These are phyloP conservation scores for Selene dorsalis DNA, from an alignment of 2,797 vertebrate species.

Conservation along the genomic window DNA sequence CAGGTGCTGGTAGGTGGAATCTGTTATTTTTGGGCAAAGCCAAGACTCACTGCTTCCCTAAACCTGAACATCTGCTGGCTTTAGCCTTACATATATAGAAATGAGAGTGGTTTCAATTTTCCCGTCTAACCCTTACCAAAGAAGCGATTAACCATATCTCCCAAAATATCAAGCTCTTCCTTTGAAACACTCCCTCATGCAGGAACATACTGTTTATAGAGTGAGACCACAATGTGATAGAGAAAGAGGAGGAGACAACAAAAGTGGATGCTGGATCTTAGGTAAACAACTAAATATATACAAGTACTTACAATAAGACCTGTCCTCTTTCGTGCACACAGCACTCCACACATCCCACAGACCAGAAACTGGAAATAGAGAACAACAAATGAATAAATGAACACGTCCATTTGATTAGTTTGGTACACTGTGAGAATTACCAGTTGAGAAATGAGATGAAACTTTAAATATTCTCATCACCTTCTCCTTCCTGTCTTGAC, in stretches of 20 bases:
- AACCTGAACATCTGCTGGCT: neutral
- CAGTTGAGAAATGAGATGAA: neutral
- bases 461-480: neutral
- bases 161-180: neutral
- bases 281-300: neutral
- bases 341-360: slow-evolving; percentile 95
- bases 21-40: neutral
- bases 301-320: slow-evolving; percentile 94
- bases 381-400: slow-evolving; percentile 21
- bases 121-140: neutral
- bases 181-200: neutral
- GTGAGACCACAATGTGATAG: neutral
- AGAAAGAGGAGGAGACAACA: neutral
- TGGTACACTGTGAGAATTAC: neutral
- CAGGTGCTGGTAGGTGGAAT: neutral
- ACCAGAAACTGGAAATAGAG: slow-evolving; percentile 90
- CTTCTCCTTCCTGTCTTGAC: neutral
- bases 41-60: neutral
- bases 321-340: slow-evolving; percentile 96
- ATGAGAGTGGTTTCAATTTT: neutral
- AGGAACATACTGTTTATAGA: neutral
- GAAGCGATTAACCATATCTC: neutral
- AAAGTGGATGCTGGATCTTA: neutral
- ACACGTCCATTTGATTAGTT: slow-evolving; percentile 6
- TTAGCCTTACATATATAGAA: neutral